Conservation (phyloP, 2,113 vertebrate genomes). For the Elachura formosa region DNA sequence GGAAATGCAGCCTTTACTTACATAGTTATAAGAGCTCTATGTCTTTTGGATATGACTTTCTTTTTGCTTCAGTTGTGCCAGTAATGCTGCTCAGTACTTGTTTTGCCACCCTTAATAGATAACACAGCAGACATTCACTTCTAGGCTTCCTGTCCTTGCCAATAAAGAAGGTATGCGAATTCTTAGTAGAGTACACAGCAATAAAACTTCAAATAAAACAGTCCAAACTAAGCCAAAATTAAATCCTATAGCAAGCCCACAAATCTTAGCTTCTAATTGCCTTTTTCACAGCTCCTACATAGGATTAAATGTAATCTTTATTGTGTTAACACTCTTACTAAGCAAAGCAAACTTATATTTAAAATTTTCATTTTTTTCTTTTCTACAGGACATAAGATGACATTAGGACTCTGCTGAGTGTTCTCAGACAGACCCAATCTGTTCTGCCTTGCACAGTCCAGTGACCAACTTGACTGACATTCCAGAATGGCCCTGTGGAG, state of each 20-base stretch:
- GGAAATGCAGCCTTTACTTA: neutral
- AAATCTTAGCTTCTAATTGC: neutral
- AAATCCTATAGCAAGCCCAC: neutral
- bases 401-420: neutral
- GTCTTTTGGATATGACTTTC: neutral
- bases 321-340: neutral
- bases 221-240: neutral
- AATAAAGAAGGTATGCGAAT: neutral
- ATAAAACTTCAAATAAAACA: neutral
- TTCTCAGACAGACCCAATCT: neutral
- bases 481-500: neutral
- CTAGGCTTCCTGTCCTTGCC: neutral
- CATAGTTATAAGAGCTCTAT: neutral
- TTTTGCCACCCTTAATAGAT: neutral
- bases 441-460: neutral
- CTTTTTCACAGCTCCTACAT: neutral
- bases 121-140: neutral
- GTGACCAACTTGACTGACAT: neutral
- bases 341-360: neutral
- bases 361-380: neutral
- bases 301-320: neutral
- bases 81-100: neutral
- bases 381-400: neutral
- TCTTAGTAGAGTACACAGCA: neutral
- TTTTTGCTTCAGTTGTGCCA: neutral